phyloP scores from a whole-genome alignment of 2,888 invertebrate species.

The Protophormia terraenovae region DNA sequence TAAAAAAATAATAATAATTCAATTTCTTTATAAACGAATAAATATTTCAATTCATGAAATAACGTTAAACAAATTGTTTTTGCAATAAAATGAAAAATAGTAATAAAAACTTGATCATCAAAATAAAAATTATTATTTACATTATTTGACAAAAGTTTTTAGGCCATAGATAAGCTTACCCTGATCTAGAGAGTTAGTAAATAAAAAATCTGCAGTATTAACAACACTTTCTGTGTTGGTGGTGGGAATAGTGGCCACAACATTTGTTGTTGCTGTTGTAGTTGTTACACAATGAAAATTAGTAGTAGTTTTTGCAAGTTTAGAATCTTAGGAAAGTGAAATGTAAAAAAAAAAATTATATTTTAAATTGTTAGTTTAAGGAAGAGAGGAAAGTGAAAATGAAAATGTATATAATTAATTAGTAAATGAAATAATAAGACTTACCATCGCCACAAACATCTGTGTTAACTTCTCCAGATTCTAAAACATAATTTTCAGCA shows the following conservation, averaged over 20 bases:
- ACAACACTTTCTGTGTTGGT: conserved; percentile 66
- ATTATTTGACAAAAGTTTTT: conserved; percentile 6
- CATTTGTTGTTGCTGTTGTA: conserved; percentile 46
- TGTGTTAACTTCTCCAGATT: conserved; percentile 83
- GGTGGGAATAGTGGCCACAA: conserved; percentile 60
- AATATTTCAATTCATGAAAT: conserved; percentile 1
- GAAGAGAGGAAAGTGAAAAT: not conserved
- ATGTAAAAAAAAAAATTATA: not conserved
- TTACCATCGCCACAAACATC: conserved; percentile 75
- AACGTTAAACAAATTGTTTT: not conserved
- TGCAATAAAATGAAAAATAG: not conserved
- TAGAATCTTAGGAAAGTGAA: conserved; percentile 71
- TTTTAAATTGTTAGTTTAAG: not conserved
- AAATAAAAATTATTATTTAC: not conserved
- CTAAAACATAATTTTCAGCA: conserved; percentile 90
- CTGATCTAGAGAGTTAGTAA: conserved; percentile 77
- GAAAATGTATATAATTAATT: not conserved
- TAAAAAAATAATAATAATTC: not conserved
- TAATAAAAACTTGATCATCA: not conserved
- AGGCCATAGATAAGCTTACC: conserved; percentile 71
- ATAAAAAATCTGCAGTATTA: conserved; percentile 74
- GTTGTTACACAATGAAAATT: conserved; percentile 49
- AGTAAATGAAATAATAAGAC: conserved; percentile 4
- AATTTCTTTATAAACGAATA: not conserved
- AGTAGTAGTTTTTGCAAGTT: conserved; percentile 70